Evolutionary conservation across 2,888 invertebrate species (phyloP).

Genomic region (Phragmatobia fuliginosa): DNA sequence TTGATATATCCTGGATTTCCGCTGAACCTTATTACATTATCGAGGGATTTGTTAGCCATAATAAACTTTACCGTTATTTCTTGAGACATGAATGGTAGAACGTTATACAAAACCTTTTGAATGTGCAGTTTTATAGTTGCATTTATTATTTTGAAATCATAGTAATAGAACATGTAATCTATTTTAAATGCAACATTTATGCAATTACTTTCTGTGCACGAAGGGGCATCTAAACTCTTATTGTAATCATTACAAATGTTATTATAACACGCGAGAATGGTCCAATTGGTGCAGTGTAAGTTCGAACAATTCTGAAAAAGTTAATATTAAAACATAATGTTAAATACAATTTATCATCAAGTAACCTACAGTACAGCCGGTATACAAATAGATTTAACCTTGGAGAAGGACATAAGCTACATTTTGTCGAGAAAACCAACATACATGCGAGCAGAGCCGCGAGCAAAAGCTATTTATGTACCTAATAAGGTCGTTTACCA

Average conservation of each 20-base stretch:
- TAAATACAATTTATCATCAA: too few species aligned
- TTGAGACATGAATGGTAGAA: constrained; percentile 63
- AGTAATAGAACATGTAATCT: constrained; percentile 72
- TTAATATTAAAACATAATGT: neutral
- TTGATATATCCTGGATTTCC: constrained; percentile 92
- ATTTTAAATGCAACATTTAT: constrained; percentile 68
- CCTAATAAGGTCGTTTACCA: constrained; percentile 58
- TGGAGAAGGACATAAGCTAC: too few species aligned
- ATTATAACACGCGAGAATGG: constrained; percentile 64
- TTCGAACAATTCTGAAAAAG: constrained; percentile 76
- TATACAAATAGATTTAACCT: too few species aligned
- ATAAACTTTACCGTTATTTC: constrained; percentile 69
- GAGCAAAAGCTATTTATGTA: too few species aligned
- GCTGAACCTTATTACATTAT: constrained; percentile 79
- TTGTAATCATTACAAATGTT: constrained; percentile 64
- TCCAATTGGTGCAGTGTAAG: constrained; percentile 75
- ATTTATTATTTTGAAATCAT: constrained; percentile 67
- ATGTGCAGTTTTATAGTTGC: constrained; percentile 69
- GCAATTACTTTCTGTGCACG: constrained; percentile 68
- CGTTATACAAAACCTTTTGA: constrained; percentile 53
- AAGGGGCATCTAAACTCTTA: constrained; percentile 65
- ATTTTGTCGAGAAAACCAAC: too few species aligned
- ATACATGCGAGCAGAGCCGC: too few species aligned
- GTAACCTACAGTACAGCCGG: too few species aligned
- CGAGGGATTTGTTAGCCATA: constrained; percentile 64